Conservation (phyloP, 1,140 invertebrate genomes). For the Drosophila prosaltans region DNA sequence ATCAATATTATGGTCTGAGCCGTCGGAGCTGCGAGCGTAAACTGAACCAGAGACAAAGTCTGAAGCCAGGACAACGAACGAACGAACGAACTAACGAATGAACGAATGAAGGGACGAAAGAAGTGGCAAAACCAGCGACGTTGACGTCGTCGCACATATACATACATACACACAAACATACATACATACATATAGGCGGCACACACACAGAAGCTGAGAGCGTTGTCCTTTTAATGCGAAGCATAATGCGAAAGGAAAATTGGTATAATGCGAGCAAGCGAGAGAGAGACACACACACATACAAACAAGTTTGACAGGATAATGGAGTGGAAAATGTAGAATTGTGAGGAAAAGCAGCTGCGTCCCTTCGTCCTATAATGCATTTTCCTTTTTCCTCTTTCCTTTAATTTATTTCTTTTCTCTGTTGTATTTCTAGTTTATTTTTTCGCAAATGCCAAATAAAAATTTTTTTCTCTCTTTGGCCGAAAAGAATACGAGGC, state of each 20-base stretch:
- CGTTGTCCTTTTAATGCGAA: constrained; percentile 81
- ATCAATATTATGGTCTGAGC: constrained; percentile 76
- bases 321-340: constrained; percentile 60
- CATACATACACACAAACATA: constrained; percentile 22
- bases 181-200: not conserved
- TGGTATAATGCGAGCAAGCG: constrained; percentile 42
- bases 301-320: constrained; percentile 77
- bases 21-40: constrained; percentile 72
- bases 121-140: constrained; percentile 24
- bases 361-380: constrained; percentile 48
- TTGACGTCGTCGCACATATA: constrained; percentile 32
- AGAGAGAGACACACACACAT: constrained; percentile 38
- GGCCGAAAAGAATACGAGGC: constrained; percentile 67
- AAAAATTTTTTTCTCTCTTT: constrained; percentile 24
- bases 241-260: constrained; percentile 71
- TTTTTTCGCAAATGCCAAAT: not conserved
- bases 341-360: constrained; percentile 64
- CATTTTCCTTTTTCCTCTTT: constrained; percentile 39
- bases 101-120: constrained; percentile 14
- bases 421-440: constrained; percentile 10
- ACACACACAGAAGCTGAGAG: constrained; percentile 40
- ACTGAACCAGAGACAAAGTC: constrained; percentile 62
- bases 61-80: constrained; percentile 42
- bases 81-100: constrained; percentile 12
- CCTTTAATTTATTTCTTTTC: constrained; percentile 31